A percentile compares a stretch with the other conserved stretches of the same genome.
These are phyloP conservation scores for Sebastes steindachneri DNA, from an alignment of 2,797 vertebrate species.

Conservation along the genomic window DNA sequence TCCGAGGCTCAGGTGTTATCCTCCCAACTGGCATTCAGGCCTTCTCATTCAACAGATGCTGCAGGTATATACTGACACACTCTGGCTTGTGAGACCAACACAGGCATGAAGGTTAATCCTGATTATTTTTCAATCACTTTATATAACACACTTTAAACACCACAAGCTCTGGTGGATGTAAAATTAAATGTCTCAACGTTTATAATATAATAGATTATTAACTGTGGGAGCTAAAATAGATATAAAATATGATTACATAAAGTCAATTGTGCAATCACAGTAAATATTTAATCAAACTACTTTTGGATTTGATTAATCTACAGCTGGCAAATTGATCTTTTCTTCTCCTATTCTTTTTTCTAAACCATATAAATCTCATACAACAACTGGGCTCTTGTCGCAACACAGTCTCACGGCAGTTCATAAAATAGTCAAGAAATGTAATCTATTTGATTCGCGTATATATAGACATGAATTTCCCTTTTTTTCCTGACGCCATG, in stretches of 20 bases:
- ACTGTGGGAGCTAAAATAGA: not conserved
- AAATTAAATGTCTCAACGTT: not conserved
- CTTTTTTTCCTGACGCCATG: too few species aligned
- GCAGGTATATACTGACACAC: constrained; percentile 38
- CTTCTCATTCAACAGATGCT: constrained; percentile 2
- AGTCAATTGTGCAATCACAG: not conserved
- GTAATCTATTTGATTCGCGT: too few species aligned
- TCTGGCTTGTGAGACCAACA: constrained; percentile 1
- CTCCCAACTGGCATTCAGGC: not conserved
- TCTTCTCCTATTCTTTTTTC: not conserved
- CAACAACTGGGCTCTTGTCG: not conserved
- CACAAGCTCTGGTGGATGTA: not conserved
- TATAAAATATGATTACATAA: not conserved
- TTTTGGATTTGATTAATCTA: not conserved
- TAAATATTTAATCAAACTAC: not conserved
- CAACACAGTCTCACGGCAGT: too few species aligned
- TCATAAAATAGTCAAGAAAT: too few species aligned
- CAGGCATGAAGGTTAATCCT: constrained; percentile 8
- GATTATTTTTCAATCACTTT: constrained; percentile 1
- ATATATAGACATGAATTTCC: rapidly evolving
- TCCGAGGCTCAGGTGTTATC: constrained; percentile 37
- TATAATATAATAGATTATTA: not conserved
- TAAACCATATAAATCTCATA: not conserved
- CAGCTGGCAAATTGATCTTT: not conserved
- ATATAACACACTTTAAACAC: not conserved